These are phyloP conservation scores for Agrotis exclamationis DNA, from an alignment of 2,888 invertebrate genomes.

Conservation along the genomic window DNA sequence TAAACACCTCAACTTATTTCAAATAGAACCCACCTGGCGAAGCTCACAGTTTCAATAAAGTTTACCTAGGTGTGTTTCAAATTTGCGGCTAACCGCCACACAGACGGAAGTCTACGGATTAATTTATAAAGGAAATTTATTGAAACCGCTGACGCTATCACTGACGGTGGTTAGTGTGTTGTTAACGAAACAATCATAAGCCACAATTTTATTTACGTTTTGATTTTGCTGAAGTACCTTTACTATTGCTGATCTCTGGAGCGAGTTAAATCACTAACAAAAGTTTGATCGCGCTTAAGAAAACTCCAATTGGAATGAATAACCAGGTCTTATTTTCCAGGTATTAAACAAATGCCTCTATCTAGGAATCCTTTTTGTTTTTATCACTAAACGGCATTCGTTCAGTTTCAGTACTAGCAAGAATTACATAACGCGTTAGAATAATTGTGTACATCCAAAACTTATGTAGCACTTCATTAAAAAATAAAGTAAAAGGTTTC, in stretches of 20 bases:
- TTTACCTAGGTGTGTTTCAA: conserved; percentile 46
- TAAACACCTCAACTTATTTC: conserved; percentile 25
- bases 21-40: conserved; percentile 37
- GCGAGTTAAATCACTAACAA: too few species aligned
- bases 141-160: conserved; percentile 63
- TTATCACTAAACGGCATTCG: too few species aligned
- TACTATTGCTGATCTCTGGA: conserved; percentile 8
- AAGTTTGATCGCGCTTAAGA: neutral
- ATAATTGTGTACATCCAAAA: too few species aligned
- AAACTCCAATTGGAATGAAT: too few species aligned
- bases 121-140: conserved; percentile 63
- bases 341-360: too few species aligned
- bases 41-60: conserved; percentile 43
- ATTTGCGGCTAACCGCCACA: conserved; percentile 62
- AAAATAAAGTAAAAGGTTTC: too few species aligned
- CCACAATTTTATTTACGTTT: conserved; percentile 58
- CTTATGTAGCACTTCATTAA: too few species aligned
- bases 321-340: too few species aligned
- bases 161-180: conserved; percentile 42
- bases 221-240: conserved; percentile 31
- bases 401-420: too few species aligned
- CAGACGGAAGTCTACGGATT: conserved; percentile 60
- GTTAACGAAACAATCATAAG: conserved; percentile 62
- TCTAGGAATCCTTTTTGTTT: too few species aligned
- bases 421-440: too few species aligned